These are phyloP conservation scores for Spilarctia lutea DNA, from an alignment of 2,888 invertebrate species.

Conservation along the genomic window DNA sequence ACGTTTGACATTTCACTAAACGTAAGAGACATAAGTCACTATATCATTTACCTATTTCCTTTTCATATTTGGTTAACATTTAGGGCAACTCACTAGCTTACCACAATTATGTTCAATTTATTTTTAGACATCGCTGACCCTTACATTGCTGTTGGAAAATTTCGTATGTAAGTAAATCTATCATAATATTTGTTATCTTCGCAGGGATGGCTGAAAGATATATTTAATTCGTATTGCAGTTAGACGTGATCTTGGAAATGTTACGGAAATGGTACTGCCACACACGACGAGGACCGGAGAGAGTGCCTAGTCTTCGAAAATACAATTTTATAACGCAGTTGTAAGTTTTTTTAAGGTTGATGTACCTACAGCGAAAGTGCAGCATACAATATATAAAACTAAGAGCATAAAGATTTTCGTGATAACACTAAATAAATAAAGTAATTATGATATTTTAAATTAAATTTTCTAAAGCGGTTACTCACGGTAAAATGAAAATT, in stretches of 20 bases:
- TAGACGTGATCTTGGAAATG: conserved; percentile 4
- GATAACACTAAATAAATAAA: background rate
- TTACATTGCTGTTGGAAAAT: conserved; percentile 32
- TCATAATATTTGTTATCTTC: conserved; percentile 38
- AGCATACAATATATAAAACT: background rate
- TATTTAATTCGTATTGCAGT: conserved; percentile 32
- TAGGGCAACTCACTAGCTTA: background rate
- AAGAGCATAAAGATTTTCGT: background rate
- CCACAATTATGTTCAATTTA: conserved; percentile 7
- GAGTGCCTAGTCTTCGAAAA: background rate
- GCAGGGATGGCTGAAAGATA: conserved; percentile 33
- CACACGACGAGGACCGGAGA: background rate
- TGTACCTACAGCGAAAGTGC: background rate
- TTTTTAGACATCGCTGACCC: conserved; percentile 28
- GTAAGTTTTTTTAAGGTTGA: background rate
- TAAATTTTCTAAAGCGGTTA: background rate
- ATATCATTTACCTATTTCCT: background rate
- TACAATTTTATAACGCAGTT: background rate
- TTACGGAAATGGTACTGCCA: background rate
- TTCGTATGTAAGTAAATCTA: conserved; percentile 37
- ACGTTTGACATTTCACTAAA: background rate
- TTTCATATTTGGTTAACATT: background rate
- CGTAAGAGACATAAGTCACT: background rate
- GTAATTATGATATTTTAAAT: background rate
- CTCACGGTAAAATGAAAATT: background rate